These are phyloP conservation scores for Cheilosia soror DNA, from an alignment of 2,888 invertebrate genomes.

Conservation along the genomic window DNA sequence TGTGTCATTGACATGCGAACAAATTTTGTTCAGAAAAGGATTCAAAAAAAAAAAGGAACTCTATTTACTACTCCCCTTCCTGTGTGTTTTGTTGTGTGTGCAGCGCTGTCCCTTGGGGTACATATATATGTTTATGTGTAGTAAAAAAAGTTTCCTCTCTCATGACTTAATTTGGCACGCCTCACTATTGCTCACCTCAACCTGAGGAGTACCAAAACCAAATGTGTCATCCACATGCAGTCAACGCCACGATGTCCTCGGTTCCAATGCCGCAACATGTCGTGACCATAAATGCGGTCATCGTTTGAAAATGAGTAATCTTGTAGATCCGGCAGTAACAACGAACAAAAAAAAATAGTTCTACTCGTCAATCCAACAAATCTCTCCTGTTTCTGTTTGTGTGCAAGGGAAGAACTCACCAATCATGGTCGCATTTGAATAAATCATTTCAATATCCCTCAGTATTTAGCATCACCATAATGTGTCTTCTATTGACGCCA, in stretches of 20 bases:
- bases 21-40: slow-evolving; percentile 47
- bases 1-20: slow-evolving; percentile 74
- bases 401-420: not conserved
- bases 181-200: slow-evolving; percentile 70
- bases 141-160: slow-evolving; percentile 43
- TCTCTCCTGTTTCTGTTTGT: not conserved
- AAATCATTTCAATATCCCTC: slow-evolving; percentile 25
- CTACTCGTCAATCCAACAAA: slow-evolving; percentile 16
- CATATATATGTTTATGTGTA: slow-evolving; percentile 8
- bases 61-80: slow-evolving; percentile 7
- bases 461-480: not conserved
- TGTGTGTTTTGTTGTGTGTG: not conserved
- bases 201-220: slow-evolving; percentile 46
- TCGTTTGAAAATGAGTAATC: slow-evolving; percentile 51
- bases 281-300: slow-evolving; percentile 57
- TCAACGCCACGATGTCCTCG: slow-evolving; percentile 22
- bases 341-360: not conserved
- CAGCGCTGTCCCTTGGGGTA: not conserved
- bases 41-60: slow-evolving; percentile 15
- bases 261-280: slow-evolving; percentile 23
- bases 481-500: not conserved
- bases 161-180: slow-evolving; percentile 72
- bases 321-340: slow-evolving; percentile 1
- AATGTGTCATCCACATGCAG: slow-evolving; percentile 58
- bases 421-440: slow-evolving; percentile 39